Evolutionary conservation across 2,113 vertebrate species (phyloP).

Genomic region (Sterrhoptilus dennistouni): DNA sequence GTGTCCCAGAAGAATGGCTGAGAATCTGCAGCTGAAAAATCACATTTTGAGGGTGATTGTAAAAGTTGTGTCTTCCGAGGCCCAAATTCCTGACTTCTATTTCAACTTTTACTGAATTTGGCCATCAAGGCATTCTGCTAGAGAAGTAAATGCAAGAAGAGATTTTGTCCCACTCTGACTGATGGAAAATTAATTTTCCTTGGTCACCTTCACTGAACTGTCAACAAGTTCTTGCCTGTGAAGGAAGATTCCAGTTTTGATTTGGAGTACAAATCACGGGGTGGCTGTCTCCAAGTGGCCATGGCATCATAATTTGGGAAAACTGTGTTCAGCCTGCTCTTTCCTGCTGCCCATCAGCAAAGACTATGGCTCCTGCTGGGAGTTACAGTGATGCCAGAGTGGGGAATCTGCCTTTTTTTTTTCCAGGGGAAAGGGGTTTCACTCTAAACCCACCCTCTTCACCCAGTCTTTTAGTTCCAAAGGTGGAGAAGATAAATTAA

Average conservation of each 20-base stretch:
- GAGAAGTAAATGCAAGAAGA: neutral
- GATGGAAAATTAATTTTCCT: neutral
- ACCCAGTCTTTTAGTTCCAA: neutral
- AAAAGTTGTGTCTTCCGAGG: neutral
- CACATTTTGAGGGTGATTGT: neutral
- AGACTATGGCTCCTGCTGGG: neutral
- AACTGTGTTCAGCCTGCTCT: neutral
- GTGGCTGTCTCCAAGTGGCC: neutral
- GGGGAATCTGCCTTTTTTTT: neutral
- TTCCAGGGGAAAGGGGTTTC: neutral
- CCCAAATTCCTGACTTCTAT: neutral
- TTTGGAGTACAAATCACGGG: neutral
- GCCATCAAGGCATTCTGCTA: neutral
- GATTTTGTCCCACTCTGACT: neutral
- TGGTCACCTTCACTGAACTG: neutral
- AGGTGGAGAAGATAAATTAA: neutral
- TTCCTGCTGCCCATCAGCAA: neutral
- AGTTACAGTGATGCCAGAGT: neutral
- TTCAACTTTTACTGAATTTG: neutral
- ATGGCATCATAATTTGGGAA: neutral
- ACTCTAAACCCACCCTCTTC: neutral
- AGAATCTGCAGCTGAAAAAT: neutral
- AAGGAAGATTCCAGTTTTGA: neutral
- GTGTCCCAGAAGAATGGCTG: neutral
- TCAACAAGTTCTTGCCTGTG: neutral